Evolutionary conservation across 2,888 invertebrate species (phyloP).

Genomic region (Galerucella pusilla): DNA sequence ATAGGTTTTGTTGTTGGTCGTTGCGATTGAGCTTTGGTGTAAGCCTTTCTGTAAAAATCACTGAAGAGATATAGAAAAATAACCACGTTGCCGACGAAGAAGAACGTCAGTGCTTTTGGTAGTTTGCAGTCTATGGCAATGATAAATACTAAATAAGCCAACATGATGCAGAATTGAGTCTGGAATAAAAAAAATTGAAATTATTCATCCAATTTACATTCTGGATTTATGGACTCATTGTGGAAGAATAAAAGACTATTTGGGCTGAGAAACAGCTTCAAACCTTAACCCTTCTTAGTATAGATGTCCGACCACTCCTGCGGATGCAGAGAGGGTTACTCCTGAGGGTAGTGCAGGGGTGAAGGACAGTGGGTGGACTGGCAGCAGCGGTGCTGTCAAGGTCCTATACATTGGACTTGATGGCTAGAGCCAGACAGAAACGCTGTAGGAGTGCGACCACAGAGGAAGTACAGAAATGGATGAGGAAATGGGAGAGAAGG

Average conservation of each 20-base stretch:
- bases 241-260: not conserved
- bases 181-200: conserved; percentile 60
- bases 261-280: too few species aligned
- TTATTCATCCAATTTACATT: not conserved
- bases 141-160: conserved; percentile 75
- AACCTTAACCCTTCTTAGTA: too few species aligned
- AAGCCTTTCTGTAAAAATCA: conserved; percentile 73
- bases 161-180: conserved; percentile 81
- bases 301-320: too few species aligned
- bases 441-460: too few species aligned
- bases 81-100: conserved; percentile 75
- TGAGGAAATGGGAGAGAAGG: too few species aligned
- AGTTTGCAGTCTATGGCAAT: conserved; percentile 77
- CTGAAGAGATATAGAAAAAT: conserved; percentile 83
- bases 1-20: conserved; percentile 15
- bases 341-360: too few species aligned
- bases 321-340: too few species aligned
- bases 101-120: conserved; percentile 75
- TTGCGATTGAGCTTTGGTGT: conserved; percentile 43
- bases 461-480: too few species aligned
- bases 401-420: too few species aligned
- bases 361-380: too few species aligned
- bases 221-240: not conserved
- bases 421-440: too few species aligned
- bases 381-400: too few species aligned